These are phyloP conservation scores for Acleris laterana DNA, from an alignment of 2,888 invertebrate species.

Conservation along the genomic window DNA sequence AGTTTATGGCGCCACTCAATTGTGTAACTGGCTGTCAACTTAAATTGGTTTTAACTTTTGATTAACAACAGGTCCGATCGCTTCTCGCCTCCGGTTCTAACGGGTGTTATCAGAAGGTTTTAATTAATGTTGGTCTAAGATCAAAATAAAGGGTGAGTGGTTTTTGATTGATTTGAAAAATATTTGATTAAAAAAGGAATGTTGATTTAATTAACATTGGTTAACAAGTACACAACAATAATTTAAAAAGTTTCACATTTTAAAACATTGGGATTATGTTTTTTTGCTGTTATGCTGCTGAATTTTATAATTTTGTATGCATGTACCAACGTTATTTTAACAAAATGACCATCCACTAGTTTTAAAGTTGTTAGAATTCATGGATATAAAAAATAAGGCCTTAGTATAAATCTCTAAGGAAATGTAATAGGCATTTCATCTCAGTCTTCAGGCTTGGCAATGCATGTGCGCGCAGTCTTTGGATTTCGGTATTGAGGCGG, in stretches of 20 bases:
- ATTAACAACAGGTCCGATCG: conserved; percentile 57
- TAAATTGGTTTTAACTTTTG: conserved; percentile 72
- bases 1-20: conserved; percentile 43
- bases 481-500: no score
- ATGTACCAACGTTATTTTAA: no score
- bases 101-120: conserved; percentile 50
- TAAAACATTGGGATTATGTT: no score
- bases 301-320: not conserved
- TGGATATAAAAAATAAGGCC: no score
- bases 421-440: no score
- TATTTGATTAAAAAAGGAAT: conserved; percentile 1
- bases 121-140: conserved; percentile 56
- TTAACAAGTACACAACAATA: not conserved
- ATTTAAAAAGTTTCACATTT: no score
- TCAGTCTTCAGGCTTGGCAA: no score
- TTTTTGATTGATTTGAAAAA: conserved; percentile 23
- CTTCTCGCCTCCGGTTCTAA: conserved; percentile 48
- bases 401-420: no score
- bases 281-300: not conserved
- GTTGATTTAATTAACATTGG: not conserved
- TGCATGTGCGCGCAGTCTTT: no score
- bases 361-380: no score
- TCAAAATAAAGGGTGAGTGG: conserved; percentile 29
- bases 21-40: conserved; percentile 63
- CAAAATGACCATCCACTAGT: no score